Evolutionary conservation across 2,113 vertebrate genomes (phyloP).

Genomic region (Sminthopsis crassicaudata): DNA sequence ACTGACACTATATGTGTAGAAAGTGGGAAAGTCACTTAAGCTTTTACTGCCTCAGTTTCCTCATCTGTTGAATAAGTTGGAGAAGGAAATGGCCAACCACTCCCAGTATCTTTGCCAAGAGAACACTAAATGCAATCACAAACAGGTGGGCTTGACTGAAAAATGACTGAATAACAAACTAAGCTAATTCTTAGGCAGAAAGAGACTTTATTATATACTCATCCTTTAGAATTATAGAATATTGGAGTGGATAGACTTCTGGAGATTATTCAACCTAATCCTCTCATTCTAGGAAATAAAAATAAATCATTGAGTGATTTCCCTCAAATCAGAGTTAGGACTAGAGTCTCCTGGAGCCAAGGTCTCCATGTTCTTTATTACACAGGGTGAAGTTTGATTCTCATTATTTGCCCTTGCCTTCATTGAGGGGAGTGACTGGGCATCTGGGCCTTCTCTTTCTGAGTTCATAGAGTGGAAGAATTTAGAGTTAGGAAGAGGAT

Average conservation of each 20-base stretch:
- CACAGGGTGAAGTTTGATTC: neutral
- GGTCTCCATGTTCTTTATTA: neutral
- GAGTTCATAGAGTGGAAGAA: too few species aligned
- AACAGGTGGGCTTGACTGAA: too few species aligned
- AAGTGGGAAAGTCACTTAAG: too few species aligned
- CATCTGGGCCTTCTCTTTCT: too few species aligned
- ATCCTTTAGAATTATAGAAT: neutral
- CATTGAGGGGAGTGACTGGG: too few species aligned
- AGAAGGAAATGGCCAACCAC: too few species aligned
- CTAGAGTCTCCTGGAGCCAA: neutral
- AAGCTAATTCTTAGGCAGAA: neutral
- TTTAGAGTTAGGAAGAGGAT: too few species aligned
- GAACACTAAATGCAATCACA: too few species aligned
- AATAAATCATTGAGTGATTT: neutral
- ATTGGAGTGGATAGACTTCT: neutral
- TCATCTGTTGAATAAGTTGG: too few species aligned
- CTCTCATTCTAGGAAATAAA: neutral
- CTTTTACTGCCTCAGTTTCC: too few species aligned
- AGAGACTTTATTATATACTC: neutral
- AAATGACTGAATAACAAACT: neutral
- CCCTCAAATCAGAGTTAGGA: neutral
- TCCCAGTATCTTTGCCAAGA: too few species aligned
- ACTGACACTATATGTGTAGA: too few species aligned
- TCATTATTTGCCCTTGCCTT: neutral
- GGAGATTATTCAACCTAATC: neutral